phyloP scores from a whole-genome alignment of 2,888 invertebrate genomes.

The Furcula furcula region DNA sequence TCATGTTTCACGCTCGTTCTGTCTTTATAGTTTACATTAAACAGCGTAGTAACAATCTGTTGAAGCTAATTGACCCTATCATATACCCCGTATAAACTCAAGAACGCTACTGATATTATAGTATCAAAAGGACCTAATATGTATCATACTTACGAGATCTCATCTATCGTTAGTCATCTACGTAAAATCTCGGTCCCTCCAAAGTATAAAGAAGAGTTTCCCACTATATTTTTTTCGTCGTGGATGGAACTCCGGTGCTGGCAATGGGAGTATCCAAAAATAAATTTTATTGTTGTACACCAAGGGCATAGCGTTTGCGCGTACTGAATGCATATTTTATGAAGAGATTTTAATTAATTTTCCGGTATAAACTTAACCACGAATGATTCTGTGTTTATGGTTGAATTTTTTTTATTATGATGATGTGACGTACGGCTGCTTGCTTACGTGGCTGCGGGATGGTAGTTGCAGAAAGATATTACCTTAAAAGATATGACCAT shows the following conservation, averaged over 20 bases:
- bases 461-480: too few species aligned
- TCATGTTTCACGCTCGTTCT: slow-evolving; percentile 2
- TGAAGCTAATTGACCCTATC: too few species aligned
- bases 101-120: too few species aligned
- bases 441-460: neutral
- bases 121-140: too few species aligned
- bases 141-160: too few species aligned
- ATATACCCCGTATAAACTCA: too few species aligned
- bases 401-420: slow-evolving; percentile 37
- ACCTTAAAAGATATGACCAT: too few species aligned
- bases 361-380: slow-evolving; percentile 58
- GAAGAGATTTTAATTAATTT: slow-evolving; percentile 65
- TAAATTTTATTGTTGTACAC: slow-evolving; percentile 74
- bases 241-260: slow-evolving; percentile 68
- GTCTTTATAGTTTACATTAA: too few species aligned
- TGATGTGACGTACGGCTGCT: slow-evolving; percentile 1
- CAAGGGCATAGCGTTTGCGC: slow-evolving; percentile 59
- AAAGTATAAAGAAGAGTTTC: too few species aligned
- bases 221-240: slow-evolving; percentile 55
- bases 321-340: slow-evolving; percentile 40
- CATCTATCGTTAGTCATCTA: too few species aligned
- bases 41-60: too few species aligned
- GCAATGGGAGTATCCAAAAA: slow-evolving; percentile 74
- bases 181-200: too few species aligned
- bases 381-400: slow-evolving; percentile 43